Evolutionary conservation across 2,888 invertebrate species (phyloP), one percentile per base, ranked within the genome.

Genomic region (Cephus spinipes): DNA sequence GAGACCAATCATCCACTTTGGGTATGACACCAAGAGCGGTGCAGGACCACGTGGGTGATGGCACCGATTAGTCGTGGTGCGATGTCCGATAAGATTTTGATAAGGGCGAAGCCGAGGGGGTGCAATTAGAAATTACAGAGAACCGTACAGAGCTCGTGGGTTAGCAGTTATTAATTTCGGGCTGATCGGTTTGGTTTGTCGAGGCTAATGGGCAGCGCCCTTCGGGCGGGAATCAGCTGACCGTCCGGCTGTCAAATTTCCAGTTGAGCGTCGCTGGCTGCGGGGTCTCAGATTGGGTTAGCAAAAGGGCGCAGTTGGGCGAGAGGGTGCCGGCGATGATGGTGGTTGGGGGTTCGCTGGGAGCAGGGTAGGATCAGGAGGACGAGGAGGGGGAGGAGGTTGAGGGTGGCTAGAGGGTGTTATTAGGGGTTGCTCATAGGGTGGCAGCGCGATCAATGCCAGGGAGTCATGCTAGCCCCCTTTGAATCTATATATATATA

Each of bases 391-490:
- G 84, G 85, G 83, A 85, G 85, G 85, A 86, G 82, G 79, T 81
- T 79, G 83, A 83, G 85, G 83, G 84, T 82, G 82, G 82, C 80
- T 83, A 83, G 86, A 84, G 86, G 85, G 87, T 87, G 89, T 90
- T 91, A 90, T 91, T 91, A 91, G 90, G 90, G 91, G 90, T 88
- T 89, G 89, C 89, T 89, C 90, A 89, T 90, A 87, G 90, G 91
- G 91, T 89, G 90, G 89, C 86, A 87, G 85, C 84, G 87, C 91
- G 90, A 91, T 91, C 91, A 90, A 91, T 91, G 90, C 90, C 87
- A 87, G 88, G 84, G 90, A 90, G 90, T 90, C 89, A 88, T 90
- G 89, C 89, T 87, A 87, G 84, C 86, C 86, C 86, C 85, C 87
- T 73, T 83, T 76, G 82, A 80, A 79, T 84, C 82, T 87, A 85